Base-by-base conservation (phyloP, 2,113 vertebrate species). In the cat (Felis catus) region DNA sequence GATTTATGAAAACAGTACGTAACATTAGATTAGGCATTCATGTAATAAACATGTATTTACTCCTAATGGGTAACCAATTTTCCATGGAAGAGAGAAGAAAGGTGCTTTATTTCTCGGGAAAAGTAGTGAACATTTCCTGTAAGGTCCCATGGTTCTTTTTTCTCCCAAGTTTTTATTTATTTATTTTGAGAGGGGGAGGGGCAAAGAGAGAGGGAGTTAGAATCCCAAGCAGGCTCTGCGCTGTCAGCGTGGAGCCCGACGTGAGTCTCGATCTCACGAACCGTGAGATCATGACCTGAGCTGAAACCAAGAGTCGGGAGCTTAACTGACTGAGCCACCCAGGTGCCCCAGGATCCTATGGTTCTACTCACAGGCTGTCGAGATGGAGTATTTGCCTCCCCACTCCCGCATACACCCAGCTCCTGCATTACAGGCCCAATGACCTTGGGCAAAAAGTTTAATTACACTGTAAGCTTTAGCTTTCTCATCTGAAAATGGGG, bases 11-110 rank as follows among this genome's bases (percentile, higher is more conserved):
- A 95, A 80, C 27, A 96, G 53, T 9, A 71, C 16, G 19, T 91
- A 85, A 63, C n/a, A 94, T 63, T 91, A 86, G 33, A 41, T 45
- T 73, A 88, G 39, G 63, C 14, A 84, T 83, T 5, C 90, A 14
- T 51, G 13, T 91, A 80, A 91, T 81, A 81, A 87, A 51, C 51
- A n/a, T 80, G 78, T 27, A 95, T 83, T 83, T 96, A 76, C 66
- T 41, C 29, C 78, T 55, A 78, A 16, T 25, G 61, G 48, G 11
- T 68, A 81, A 58, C 15, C 39, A 73, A 63, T 91, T 96, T 96
- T 88, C 45, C 31, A 36, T 48, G 31, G 39, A 90, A 90, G 25
- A 83, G 19, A 90, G 19, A 89, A 95, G 51, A 78, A 84, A 93
- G 7, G 41, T 66, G 33, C 29, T 92, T 74, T 89, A 78, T 79